These are phyloP conservation scores for Ypsolopha scabrella DNA, from an alignment of 2,888 invertebrate genomes.

Conservation along the genomic window DNA sequence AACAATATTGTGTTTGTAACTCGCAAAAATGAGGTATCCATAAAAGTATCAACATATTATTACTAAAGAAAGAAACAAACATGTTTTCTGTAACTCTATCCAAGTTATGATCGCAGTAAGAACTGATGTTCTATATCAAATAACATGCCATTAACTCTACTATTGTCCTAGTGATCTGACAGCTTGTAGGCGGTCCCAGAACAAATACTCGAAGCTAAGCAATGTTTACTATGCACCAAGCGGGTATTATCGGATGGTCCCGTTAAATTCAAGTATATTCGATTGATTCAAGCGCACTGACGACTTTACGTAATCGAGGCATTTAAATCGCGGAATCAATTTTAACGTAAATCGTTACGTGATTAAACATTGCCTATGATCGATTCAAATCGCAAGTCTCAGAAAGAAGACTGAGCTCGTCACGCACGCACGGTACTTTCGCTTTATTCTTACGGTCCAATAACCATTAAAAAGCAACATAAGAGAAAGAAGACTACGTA, in stretches of 20 bases:
- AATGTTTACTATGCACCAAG: no score
- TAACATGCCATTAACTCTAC: no score
- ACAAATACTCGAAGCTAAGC: neutral
- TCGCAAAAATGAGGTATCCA: no score
- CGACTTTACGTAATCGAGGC: slow-evolving; percentile 19
- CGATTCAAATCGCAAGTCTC: slow-evolving; percentile 24
- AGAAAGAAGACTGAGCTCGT: slow-evolving; percentile 17
- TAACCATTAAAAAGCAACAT: slow-evolving; percentile 20
- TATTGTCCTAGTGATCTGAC: no score
- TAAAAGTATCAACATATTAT: no score
- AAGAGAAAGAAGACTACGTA: slow-evolving; percentile 16
- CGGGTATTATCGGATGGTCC: neutral
- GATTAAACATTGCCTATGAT: neutral
- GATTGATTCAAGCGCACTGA: neutral
- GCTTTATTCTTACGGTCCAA: slow-evolving; percentile 36
- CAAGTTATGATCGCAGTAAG: no score
- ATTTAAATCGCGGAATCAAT: slow-evolving; percentile 17
- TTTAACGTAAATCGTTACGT: neutral
- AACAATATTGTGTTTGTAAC: no score
- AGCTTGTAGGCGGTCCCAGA: no score
- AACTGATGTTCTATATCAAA: no score
- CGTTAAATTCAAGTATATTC: slow-evolving; percentile 6
- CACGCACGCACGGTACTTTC: slow-evolving; percentile 39
- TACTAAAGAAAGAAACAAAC: no score
- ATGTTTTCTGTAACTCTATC: no score